phyloP scores from a whole-genome alignment of 2,113 vertebrate species.

The Hippocampus zosterae region DNA sequence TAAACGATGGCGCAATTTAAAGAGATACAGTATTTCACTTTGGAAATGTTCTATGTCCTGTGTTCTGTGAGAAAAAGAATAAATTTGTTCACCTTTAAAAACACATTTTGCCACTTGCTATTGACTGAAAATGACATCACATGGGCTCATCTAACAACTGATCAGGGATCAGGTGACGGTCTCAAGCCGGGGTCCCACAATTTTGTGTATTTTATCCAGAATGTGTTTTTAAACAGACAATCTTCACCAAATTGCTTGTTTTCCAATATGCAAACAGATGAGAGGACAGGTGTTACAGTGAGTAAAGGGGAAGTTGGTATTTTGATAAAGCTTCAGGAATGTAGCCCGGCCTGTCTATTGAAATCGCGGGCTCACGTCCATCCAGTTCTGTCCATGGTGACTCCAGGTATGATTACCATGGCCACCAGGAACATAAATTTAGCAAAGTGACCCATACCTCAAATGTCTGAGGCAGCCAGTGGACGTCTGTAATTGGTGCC shows the following conservation, averaged over 20 bases:
- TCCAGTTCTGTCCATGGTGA: neutral
- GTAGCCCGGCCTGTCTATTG: neutral
- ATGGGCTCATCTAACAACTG: no score
- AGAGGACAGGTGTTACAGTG: neutral
- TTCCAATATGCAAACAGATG: neutral
- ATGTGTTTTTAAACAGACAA: no score
- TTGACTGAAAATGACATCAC: no score
- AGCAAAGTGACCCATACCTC: slow-evolving; percentile 70
- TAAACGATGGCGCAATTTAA: no score
- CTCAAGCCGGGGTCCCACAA: no score
- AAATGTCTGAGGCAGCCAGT: slow-evolving; percentile 80
- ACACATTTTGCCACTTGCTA: no score
- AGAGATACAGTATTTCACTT: no score
- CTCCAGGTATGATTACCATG: neutral
- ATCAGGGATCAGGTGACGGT: no score
- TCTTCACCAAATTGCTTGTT: neutral
- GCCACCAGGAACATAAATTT: neutral
- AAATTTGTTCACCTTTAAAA: no score
- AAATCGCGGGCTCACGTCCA: neutral
- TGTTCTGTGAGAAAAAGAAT: no score
- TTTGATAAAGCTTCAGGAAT: neutral
- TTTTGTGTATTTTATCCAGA: no score
- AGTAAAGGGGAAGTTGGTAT: neutral
- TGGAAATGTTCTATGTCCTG: no score
- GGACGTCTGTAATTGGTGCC: slow-evolving; percentile 79